Base-by-base conservation (phyloP, 2,797 vertebrate genomes). In the Novumbra hubbsi region DNA sequence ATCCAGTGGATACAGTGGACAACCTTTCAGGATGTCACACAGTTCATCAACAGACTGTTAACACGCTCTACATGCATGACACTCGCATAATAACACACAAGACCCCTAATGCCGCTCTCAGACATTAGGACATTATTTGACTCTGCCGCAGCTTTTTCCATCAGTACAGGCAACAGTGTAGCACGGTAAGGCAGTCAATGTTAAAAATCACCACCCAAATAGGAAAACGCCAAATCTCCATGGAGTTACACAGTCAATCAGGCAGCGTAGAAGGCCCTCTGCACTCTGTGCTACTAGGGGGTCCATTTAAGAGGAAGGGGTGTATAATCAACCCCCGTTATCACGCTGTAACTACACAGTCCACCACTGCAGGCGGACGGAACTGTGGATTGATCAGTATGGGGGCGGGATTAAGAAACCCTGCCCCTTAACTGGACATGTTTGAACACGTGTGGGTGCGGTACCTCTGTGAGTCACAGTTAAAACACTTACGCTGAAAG, bases 361-460 rank as follows among this genome's bases (percentile, higher is more conserved):
- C 50, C 68, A 55, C 27, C 72, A 73, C 64, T 66, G 41, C 68
- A 62, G 30, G 57, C 41, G 64, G 73, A 7, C 7, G 0, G 3
- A 50, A 68, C 30, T 5, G 55, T 63, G 32, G 41, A 65, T 67
- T 72, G 8, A 83, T 78, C 71, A 27, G 72, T 50, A 68, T 65
- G 48, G 48, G 52, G 21, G 21, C 5, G 62, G 28, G 34, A 66
- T 62, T 66, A 70, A 14, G 48, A 27, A 19, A 32, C 8, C 14
- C 27, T 6, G 63, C 41, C 66, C 63, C 41, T 86, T 81, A 76
- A 81, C 73, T 52, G 38, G 62, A 71, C 82, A 74, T 83, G 74
- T 77, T 76, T 76, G 12, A 76, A 69, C 75, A 71, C 8, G 49
- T 75, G 83, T 16, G 74, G 78, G 83, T 83, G 87, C 81, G 84